Percentiles rank a stretch among this genome's conserved stretches.
Evolutionary conservation across 2,888 invertebrate genomes (phyloP).

Genomic region (Fragum fragum): DNA sequence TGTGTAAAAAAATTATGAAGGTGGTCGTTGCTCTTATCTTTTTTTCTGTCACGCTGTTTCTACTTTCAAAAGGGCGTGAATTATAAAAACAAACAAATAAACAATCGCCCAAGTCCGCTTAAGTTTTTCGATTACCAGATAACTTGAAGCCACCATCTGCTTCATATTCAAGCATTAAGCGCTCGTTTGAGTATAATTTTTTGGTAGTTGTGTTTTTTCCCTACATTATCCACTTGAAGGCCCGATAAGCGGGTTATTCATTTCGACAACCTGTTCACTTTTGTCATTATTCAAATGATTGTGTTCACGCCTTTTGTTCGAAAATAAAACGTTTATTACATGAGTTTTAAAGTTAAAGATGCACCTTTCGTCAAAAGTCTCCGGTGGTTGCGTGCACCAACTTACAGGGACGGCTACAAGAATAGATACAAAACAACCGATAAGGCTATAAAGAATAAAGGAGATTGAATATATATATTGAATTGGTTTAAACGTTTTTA

Average conservation of each 20-base stretch:
- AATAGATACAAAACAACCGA: background rate
- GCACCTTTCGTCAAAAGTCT: constrained; percentile 7
- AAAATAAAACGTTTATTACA: background rate
- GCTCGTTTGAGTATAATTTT: too few species aligned
- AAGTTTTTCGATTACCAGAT: too few species aligned
- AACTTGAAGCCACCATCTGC: too few species aligned
- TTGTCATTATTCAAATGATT: background rate
- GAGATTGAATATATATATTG: constrained; percentile 12
- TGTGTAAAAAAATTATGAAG: too few species aligned
- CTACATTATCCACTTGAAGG: too few species aligned
- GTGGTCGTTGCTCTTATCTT: too few species aligned
- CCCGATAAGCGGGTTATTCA: background rate
- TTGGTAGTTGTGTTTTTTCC: too few species aligned
- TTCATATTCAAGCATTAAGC: too few species aligned
- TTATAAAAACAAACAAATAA: too few species aligned
- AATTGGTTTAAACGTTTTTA: background rate
- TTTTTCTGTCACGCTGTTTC: too few species aligned
- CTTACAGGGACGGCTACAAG: background rate
- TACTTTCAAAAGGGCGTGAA: too few species aligned
- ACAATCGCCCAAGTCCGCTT: too few species aligned
- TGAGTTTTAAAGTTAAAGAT: constrained; percentile 1
- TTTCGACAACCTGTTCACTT: background rate
- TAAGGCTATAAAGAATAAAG: background rate
- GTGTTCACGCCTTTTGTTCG: background rate
- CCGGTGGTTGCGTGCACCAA: background rate